Evolutionary conservation across 2,113 vertebrate species (phyloP), one percentile per base, ranked within the genome.

Genomic region (Centropus bengalensis): DNA sequence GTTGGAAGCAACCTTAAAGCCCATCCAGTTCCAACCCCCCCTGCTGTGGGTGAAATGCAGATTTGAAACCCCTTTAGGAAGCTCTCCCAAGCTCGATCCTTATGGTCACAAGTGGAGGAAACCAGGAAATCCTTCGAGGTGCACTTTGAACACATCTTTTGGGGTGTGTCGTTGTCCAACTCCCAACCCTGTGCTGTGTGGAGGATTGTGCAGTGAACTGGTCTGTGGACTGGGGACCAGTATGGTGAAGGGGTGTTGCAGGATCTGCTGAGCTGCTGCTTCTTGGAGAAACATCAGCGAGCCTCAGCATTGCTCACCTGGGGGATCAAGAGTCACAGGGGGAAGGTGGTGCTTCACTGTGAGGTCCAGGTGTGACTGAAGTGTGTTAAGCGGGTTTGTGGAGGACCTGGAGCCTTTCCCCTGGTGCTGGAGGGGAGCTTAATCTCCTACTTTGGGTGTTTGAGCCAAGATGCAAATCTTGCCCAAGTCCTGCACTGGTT

Each of bases 151-250:
- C 4, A 0, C 3, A 2, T 23, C 6, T 62, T 60, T 63, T 36
- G 19, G 5, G 6, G 2, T 10, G 58, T 69, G 27, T 3, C 27
- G 17, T 33, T 6, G 1, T 18, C 13, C 16, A 33, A 1, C 24
- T 66, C 45, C 30, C 22, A 42, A 3, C 4, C 12, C 5, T 9
- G 4, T 0, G 0, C 8, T 36, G 18, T 20, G 0, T 45, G 38
- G 24, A n/a, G 24, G 22, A 5, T 75, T 59, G 10, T 1, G 6
- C 24, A 67, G 36, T 58, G 60, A 42, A 2, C 51, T 77, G 59
- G 9, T 6, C 4, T n/a, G n/a, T 75, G 79, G 58, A 59, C 47
- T 64, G 66, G 69, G 70, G 68, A 81, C 38, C 26, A 27, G 36
- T 40, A 5, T 49, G 45, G 24, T 14, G 8, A 13, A 47, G 51